Percentiles rank a stretch among this genome's conserved stretches.
phyloP scores from a whole-genome alignment of 2,888 invertebrate genomes.

The Luperina nickerlii region DNA sequence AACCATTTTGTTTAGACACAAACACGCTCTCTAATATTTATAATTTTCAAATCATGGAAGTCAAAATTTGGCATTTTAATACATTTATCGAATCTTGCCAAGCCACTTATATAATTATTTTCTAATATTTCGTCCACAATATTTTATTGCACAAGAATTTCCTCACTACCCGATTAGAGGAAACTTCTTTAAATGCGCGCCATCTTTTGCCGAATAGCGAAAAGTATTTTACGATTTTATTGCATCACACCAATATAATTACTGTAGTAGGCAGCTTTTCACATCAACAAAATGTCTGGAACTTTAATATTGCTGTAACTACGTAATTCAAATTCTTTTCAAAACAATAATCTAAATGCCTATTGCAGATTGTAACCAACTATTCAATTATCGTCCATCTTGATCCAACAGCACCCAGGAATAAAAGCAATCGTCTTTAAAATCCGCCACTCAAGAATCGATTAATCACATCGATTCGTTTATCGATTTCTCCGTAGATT shows the following conservation, averaged over 20 bases:
- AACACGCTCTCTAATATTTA: slow-evolving; percentile 44
- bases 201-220: slow-evolving; percentile 17
- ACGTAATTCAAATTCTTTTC: neutral
- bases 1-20: slow-evolving; percentile 46
- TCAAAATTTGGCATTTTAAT: slow-evolving; percentile 63
- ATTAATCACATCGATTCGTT: slow-evolving; percentile 11
- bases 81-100: slow-evolving; percentile 51
- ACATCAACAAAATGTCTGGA: neutral
- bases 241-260: slow-evolving; percentile 17
- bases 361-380: neutral
- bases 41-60: slow-evolving; percentile 61
- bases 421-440: slow-evolving; percentile 16
- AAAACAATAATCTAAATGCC: neutral
- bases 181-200: slow-evolving; percentile 9
- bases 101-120: slow-evolving; percentile 35
- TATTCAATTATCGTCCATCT: neutral
- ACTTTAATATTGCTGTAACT: slow-evolving; percentile 19
- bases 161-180: slow-evolving; percentile 4
- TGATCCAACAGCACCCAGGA: slow-evolving; percentile 16
- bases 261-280: slow-evolving; percentile 11
- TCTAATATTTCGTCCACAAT: slow-evolving; percentile 13
- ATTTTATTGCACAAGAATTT: slow-evolving; percentile 20
- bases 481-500: neutral
- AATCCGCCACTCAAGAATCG: slow-evolving; percentile 13
- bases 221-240: slow-evolving; percentile 15